Percentiles rank a stretch among this genome's conserved stretches.
These are phyloP conservation scores for Amphipyra tragopoginis DNA, from an alignment of 2,888 invertebrate species.

Conservation along the genomic window DNA sequence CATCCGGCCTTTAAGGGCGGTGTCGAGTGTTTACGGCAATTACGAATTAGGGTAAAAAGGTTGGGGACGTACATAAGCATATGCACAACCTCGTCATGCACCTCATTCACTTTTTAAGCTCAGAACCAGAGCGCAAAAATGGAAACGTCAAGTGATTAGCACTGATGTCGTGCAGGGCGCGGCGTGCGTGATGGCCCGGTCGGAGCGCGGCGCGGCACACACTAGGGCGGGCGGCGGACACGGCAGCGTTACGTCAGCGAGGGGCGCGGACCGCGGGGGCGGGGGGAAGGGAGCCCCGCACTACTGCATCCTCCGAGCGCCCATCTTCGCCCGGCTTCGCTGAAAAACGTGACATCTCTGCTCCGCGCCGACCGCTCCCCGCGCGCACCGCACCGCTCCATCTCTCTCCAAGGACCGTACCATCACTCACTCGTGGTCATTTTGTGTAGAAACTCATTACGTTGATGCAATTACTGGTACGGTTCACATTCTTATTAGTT, in stretches of 20 bases:
- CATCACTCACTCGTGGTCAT: conserved; percentile 74
- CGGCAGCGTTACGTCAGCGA: conserved; percentile 89
- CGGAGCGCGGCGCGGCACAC: conserved; percentile 87
- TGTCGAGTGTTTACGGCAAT: conserved; percentile 67
- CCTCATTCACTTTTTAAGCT: conserved; percentile 83
- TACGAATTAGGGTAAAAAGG: conserved; percentile 57
- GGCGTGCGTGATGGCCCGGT: conserved; percentile 80
- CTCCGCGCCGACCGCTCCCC: conserved; percentile 66
- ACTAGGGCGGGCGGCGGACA: conserved; percentile 87
- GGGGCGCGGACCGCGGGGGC: conserved; percentile 68
- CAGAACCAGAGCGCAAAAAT: conserved; percentile 79
- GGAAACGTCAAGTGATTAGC: conserved; percentile 87
- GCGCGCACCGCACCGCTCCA: conserved; percentile 56
- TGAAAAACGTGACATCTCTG: conserved; percentile 84
- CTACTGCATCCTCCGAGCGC: conserved; percentile 86
- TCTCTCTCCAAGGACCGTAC: conserved; percentile 63
- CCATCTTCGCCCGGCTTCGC: conserved; percentile 81
- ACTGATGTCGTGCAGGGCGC: conserved; percentile 81
- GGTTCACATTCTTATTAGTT: conserved; percentile 37
- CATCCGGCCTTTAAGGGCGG: conserved; percentile 82
- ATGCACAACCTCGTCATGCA: conserved; percentile 77
- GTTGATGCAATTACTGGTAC: conserved; percentile 64
- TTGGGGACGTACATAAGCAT: conserved; percentile 65
- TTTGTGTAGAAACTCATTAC: conserved; percentile 74
- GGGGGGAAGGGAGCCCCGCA: conserved; percentile 74